Evolutionary conservation across 2,888 invertebrate genomes (phyloP).

Genomic region (Dastarcus helophoroides): DNA sequence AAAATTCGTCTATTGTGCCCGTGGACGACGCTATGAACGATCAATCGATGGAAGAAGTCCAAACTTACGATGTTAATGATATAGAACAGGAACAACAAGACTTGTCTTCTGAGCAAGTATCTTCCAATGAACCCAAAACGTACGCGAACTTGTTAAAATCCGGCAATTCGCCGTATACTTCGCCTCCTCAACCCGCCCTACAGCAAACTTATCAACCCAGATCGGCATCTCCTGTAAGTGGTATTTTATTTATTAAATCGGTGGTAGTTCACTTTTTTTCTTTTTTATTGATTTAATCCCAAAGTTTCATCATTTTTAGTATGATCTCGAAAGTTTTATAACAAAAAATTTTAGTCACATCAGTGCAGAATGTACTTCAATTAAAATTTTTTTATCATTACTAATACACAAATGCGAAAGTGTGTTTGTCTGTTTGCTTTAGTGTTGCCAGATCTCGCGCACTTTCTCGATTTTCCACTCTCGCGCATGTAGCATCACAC

Average conservation of each 20-base stretch:
- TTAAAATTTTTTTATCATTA: no score
- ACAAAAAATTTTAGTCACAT: no score
- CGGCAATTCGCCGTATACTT: conserved; percentile 19
- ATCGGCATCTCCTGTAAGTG: conserved; percentile 22
- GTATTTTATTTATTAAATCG: neutral
- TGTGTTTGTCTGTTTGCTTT: no score
- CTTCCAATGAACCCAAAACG: conserved; percentile 65
- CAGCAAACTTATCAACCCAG: conserved; percentile 16
- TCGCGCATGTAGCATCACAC: no score
- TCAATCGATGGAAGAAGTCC: conserved; percentile 8
- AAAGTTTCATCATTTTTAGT: no score
- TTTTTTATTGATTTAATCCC: neutral
- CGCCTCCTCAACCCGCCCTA: conserved; percentile 24
- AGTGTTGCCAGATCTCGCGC: no score
- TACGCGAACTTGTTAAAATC: conserved; percentile 78
- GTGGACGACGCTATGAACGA: conserved; percentile 17
- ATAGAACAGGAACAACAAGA: conserved; percentile 20
- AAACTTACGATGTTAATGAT: conserved; percentile 15
- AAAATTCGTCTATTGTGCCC: conserved; percentile 15
- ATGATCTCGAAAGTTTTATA: no score
- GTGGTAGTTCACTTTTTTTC: no score
- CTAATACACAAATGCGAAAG: no score
- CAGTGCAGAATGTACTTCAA: no score
- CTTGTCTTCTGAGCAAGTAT: conserved; percentile 5
- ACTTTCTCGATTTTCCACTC: no score